Percentiles rank a stretch among this genome's conserved stretches.
Evolutionary conservation across 2,888 invertebrate genomes (phyloP).

Genomic region (Agonopterix subpropinquella): DNA sequence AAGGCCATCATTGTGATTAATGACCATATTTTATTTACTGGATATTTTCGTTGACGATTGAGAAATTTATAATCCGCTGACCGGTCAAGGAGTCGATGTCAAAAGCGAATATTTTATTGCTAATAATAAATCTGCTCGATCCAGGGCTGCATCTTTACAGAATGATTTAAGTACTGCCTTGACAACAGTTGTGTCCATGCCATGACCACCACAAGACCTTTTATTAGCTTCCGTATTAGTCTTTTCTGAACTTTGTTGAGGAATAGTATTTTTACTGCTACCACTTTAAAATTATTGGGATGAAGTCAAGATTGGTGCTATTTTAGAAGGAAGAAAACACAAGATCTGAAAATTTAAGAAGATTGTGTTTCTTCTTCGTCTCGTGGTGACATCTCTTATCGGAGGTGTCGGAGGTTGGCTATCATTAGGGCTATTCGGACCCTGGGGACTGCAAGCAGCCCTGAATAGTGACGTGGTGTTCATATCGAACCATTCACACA

Average conservation of each 20-base stretch:
- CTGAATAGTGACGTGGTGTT: no score
- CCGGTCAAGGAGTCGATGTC: conserved; percentile 32
- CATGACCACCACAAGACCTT: neutral
- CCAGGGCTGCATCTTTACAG: neutral
- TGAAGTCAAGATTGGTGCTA: no score
- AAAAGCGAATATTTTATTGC: conserved; percentile 17
- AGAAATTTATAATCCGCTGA: conserved; percentile 25
- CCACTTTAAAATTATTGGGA: no score
- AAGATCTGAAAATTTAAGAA: no score
- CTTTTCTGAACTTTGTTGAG: neutral
- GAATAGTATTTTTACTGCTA: no score
- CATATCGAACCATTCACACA: no score
- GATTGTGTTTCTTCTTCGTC: no score
- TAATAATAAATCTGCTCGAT: conserved; percentile 2
- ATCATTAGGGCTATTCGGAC: no score
- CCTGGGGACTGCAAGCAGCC: no score
- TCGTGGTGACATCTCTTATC: no score
- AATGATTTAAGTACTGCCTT: neutral
- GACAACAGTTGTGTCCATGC: neutral
- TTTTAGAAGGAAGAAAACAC: no score
- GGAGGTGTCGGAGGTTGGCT: no score
- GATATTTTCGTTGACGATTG: conserved; percentile 15
- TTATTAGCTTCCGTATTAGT: neutral
- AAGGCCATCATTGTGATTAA: neutral
- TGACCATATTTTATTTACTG: neutral